Percentiles rank a stretch among this genome's conserved stretches.
phyloP scores from a whole-genome alignment of 2,113 vertebrate genomes.

The Aptenodytes forsteri region DNA sequence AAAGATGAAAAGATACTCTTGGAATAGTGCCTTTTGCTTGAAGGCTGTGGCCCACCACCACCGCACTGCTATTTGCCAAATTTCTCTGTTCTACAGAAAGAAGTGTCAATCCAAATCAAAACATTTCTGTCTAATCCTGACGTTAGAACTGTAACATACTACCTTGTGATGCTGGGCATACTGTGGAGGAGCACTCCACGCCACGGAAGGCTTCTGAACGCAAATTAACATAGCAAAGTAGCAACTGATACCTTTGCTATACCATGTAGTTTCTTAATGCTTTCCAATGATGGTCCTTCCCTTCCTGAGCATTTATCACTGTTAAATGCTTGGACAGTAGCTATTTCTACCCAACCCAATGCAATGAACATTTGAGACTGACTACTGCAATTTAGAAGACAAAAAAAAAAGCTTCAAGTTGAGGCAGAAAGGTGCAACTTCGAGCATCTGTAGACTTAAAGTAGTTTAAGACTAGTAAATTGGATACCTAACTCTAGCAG shows the following conservation, averaged over 20 bases:
- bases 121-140: neutral
- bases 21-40: neutral
- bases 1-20: neutral
- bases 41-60: neutral
- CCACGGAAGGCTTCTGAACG: neutral
- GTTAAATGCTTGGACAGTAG: neutral
- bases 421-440: neutral
- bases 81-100: neutral
- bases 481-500: neutral
- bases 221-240: neutral
- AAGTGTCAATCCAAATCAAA: neutral
- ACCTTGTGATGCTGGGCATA: rapidly evolving
- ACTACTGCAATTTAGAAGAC: neutral
- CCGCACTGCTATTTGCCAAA: neutral
- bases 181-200: neutral
- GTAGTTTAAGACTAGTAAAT: neutral
- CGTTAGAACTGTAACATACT: rapidly evolving
- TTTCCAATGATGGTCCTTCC: neutral
- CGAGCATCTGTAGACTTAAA: neutral
- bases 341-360: neutral
- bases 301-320: neutral
- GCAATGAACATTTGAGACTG: neutral
- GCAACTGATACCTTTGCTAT: neutral
- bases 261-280: neutral
- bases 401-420: neutral